Percentiles rank a stretch among this genome's conserved stretches.
phyloP scores from a whole-genome alignment of 1,140 invertebrate genomes.

The Pseudobourletiella spinata region DNA sequence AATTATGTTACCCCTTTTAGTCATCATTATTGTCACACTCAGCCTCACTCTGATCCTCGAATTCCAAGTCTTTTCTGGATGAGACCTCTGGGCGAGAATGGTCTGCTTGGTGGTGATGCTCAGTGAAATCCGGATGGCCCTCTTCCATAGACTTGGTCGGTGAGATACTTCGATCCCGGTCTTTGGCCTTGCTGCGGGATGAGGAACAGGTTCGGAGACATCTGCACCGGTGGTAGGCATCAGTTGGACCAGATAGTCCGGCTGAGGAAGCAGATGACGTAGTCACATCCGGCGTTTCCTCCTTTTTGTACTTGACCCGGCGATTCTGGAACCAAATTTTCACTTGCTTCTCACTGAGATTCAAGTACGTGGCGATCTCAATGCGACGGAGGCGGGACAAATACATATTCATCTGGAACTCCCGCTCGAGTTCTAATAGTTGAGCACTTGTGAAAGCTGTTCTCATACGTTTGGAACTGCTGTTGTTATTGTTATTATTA shows the following conservation, averaged over 20 bases:
- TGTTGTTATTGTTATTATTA: conserved; percentile 2
- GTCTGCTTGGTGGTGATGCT: not conserved
- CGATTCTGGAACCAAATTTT: conserved; percentile 67
- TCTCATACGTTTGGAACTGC: conserved; percentile 45
- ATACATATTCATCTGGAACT: conserved; percentile 51
- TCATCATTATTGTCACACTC: not conserved
- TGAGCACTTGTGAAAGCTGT: conserved; percentile 53
- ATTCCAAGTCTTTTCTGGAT: not conserved
- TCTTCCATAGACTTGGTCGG: not conserved
- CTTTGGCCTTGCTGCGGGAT: not conserved
- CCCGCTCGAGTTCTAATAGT: conserved; percentile 49
- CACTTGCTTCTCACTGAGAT: conserved; percentile 80
- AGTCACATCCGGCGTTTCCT: conserved; percentile 44
- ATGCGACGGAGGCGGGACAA: conserved; percentile 49
- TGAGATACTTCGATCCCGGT: not conserved
- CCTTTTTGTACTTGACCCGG: conserved; percentile 85
- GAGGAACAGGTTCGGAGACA: conserved; percentile 25
- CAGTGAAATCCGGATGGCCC: not conserved
- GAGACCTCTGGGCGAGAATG: not conserved
- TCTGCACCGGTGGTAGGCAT: conserved; percentile 8
- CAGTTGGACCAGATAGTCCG: not conserved
- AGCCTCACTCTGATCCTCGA: not conserved
- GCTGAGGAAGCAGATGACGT: conserved; percentile 15
- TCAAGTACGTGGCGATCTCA: conserved; percentile 51
- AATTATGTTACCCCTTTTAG: too few species aligned